Percentiles rank a stretch among this genome's conserved stretches.
Conservation (phyloP, 2,797 vertebrate genomes). For the Oryzias dopingdopingensis region DNA sequence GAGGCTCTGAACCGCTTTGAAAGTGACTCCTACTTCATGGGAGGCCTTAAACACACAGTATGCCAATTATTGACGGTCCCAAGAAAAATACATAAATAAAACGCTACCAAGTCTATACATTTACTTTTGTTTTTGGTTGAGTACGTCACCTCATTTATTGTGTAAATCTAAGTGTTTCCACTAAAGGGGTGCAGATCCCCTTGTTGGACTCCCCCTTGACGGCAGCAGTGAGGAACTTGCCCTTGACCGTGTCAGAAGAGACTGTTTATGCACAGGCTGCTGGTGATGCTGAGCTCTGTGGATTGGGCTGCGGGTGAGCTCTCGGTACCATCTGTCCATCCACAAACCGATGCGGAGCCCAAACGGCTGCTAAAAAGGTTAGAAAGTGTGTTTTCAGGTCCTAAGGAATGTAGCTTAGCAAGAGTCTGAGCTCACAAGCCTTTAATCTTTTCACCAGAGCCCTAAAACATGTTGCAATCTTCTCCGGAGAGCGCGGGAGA, state of each 20-base stretch:
- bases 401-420: constrained; percentile 32
- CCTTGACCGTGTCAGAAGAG: constrained; percentile 51
- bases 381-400: constrained; percentile 34
- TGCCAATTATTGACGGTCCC: constrained; percentile 39
- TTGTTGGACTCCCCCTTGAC: constrained; percentile 38
- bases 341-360: constrained; percentile 49
- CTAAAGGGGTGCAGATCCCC: constrained; percentile 9
- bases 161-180: background rate
- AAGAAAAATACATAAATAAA: constrained; percentile 9
- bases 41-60: constrained; percentile 26
- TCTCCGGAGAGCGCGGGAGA: constrained; percentile 59
- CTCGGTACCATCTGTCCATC: constrained; percentile 72
- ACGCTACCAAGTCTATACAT: background rate
- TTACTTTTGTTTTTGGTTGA: constrained; percentile 4
- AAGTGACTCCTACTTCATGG: constrained; percentile 70
- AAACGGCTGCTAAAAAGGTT: constrained; percentile 38
- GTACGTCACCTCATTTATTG: background rate
- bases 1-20: constrained; percentile 76
- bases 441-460: constrained; percentile 72
- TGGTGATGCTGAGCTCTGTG: constrained; percentile 68
- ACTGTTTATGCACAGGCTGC: constrained; percentile 53
- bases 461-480: constrained; percentile 70
- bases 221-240: constrained; percentile 38
- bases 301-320: constrained; percentile 70
- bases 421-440: constrained; percentile 40